phyloP scores from a whole-genome alignment of 1,140 invertebrate genomes.

The Araneus ventricosus region DNA sequence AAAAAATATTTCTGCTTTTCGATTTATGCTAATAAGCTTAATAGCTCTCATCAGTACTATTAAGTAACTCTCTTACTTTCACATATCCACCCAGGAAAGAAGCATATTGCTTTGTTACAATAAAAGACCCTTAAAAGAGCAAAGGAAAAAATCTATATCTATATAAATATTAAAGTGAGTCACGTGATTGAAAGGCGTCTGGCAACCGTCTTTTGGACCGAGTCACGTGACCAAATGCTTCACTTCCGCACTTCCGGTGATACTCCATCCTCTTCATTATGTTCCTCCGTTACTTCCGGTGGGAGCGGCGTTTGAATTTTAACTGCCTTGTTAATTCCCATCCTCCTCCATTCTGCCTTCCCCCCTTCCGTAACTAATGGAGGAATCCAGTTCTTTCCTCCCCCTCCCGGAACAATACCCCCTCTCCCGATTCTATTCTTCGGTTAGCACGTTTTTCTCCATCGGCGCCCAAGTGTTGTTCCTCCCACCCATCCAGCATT shows the following conservation, averaged over 20 bases:
- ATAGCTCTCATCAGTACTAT: too few relatives aligned
- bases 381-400: conserved; percentile 22
- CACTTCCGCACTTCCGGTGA: conserved; percentile 72
- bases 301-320: conserved; percentile 74
- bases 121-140: conserved; percentile 26
- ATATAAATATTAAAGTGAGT: conserved; percentile 57
- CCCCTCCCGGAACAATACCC: neutral
- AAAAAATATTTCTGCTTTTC: too few relatives aligned
- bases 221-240: conserved; percentile 73
- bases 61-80: too few relatives aligned
- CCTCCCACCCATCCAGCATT: conserved; percentile 12
- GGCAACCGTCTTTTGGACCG: conserved; percentile 64
- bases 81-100: neutral
- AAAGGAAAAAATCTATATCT: neutral
- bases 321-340: conserved; percentile 74
- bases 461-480: neutral
- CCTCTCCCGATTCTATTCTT: conserved; percentile 5
- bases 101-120: neutral
- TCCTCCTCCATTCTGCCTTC: conserved; percentile 54
- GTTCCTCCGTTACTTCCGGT: conserved; percentile 72
- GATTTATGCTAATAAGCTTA: too few relatives aligned
- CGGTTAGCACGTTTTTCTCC: conserved; percentile 2
- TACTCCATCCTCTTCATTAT: conserved; percentile 73
- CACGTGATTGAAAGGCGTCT: conserved; percentile 67
- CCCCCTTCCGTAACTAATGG: conserved; percentile 69